Conservation (phyloP, 92 coral and sea anemone species). For the Phymanthus crucifer region DNA sequence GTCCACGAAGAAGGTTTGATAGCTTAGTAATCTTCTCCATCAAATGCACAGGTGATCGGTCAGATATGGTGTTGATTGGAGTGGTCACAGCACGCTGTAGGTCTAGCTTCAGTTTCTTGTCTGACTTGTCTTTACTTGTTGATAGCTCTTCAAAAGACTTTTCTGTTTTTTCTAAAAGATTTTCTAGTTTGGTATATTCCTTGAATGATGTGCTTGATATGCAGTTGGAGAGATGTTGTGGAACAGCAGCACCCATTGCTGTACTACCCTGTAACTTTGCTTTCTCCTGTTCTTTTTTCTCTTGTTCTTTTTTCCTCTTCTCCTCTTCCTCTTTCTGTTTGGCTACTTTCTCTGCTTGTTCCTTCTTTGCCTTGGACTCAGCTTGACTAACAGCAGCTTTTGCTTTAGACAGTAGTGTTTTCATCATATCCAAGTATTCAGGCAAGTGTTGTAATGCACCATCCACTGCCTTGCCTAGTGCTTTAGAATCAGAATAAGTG, state of each 20-base stretch:
- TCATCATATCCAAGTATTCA: slow-evolving; percentile 50
- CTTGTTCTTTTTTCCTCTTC: slow-evolving; percentile 42
- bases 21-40: slow-evolving; percentile 82
- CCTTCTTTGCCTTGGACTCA: slow-evolving; percentile 60
- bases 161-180: slow-evolving; percentile 46
- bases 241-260: slow-evolving; percentile 32
- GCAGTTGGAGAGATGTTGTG: slow-evolving; percentile 50
- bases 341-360: slow-evolving; percentile 62
- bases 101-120: slow-evolving; percentile 79
- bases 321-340: slow-evolving; percentile 49
- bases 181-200: slow-evolving; percentile 71
- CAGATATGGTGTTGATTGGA: slow-evolving; percentile 96
- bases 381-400: slow-evolving; percentile 55
- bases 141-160: slow-evolving; percentile 58
- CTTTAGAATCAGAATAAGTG: slow-evolving; percentile 38
- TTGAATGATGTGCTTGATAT: slow-evolving; percentile 73
- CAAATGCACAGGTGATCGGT: slow-evolving; percentile 83
- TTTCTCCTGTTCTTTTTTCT: slow-evolving; percentile 19
- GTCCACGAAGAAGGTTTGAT: slow-evolving; percentile 68
- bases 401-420: slow-evolving; percentile 48
- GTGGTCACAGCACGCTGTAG: slow-evolving; percentile 88
- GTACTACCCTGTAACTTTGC: slow-evolving; percentile 11
- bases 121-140: slow-evolving; percentile 43
- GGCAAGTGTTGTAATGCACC: slow-evolving; percentile 48
- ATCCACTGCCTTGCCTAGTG: slow-evolving; percentile 54